These are phyloP conservation scores for Crotalus horridus DNA, from an alignment of 2,113 vertebrate genomes.

Conservation along the genomic window DNA sequence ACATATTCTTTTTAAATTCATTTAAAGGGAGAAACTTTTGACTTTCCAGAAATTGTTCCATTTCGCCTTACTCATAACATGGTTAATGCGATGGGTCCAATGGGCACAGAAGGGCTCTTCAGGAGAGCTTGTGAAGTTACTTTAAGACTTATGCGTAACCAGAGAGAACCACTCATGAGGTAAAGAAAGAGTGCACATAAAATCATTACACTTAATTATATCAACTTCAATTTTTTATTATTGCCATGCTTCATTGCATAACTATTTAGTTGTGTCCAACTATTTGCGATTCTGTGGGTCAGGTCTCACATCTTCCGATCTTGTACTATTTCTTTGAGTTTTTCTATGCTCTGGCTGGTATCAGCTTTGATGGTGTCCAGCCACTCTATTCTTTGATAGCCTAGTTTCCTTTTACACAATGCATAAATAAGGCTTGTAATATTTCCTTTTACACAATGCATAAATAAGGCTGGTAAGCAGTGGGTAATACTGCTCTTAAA, in stretches of 20 bases:
- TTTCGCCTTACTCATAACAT: constrained; percentile 98
- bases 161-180: constrained; percentile 96
- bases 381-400: background rate
- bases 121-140: constrained; percentile 97
- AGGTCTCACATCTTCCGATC: background rate
- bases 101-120: constrained; percentile 97
- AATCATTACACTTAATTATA: background rate
- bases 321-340: background rate
- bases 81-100: constrained; percentile 97
- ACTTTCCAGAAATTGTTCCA: constrained; percentile 95
- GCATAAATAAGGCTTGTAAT: background rate
- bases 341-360: background rate
- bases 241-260: background rate
- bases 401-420: background rate
- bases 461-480: background rate
- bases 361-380: background rate
- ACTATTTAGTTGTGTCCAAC: background rate
- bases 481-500: background rate
- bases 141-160: constrained; percentile 90
- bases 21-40: constrained; percentile 93
- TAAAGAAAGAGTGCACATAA: constrained; percentile 36
- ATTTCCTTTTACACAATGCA: background rate
- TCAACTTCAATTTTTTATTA: background rate
- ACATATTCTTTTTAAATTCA: constrained; percentile 17
- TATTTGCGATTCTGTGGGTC: background rate